Percentiles rank a stretch among this genome's conserved stretches.
Evolutionary conservation across 2,888 invertebrate genomes (phyloP).

Genomic region (Eilema sororculum): DNA sequence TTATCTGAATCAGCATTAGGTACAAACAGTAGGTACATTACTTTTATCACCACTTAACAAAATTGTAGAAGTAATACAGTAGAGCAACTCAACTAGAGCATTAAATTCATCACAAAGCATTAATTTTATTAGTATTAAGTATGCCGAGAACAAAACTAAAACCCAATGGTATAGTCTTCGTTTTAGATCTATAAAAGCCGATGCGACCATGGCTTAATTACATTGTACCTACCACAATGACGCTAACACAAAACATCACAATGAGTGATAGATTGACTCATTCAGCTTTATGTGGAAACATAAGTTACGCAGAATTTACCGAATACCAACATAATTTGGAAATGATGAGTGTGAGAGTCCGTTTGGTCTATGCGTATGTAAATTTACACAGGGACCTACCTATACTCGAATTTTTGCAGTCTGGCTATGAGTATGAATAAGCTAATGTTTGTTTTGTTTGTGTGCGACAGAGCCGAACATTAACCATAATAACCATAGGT

Average conservation of each 20-base stretch:
- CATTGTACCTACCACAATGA: slow-evolving; percentile 21
- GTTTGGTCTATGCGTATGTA: slow-evolving; percentile 5
- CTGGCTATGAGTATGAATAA: background rate
- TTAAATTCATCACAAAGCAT: background rate
- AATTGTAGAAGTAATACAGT: slow-evolving; percentile 6
- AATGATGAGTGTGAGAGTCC: slow-evolving; percentile 10
- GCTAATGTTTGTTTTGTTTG: slow-evolving; percentile 11
- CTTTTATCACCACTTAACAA: slow-evolving; percentile 19
- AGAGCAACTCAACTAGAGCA: background rate
- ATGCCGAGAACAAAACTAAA: background rate
- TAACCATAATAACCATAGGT: background rate
- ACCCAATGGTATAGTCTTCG: background rate
- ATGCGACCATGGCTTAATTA: slow-evolving; percentile 20
- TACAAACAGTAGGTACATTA: background rate
- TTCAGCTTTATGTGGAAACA: slow-evolving; percentile 18
- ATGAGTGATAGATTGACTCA: slow-evolving; percentile 25
- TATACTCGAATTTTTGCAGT: background rate
- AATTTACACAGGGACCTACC: slow-evolving; percentile 8
- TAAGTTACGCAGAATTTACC: background rate
- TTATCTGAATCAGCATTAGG: background rate
- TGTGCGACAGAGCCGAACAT: slow-evolving; percentile 5
- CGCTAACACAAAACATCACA: slow-evolving; percentile 30
- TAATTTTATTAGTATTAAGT: background rate
- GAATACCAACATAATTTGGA: background rate
- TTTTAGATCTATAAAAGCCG: background rate